A percentile compares a stretch with the other conserved stretches of the same genome.
phyloP scores from a whole-genome alignment of 2,888 invertebrate genomes.

The Polydrusus cervinus region DNA sequence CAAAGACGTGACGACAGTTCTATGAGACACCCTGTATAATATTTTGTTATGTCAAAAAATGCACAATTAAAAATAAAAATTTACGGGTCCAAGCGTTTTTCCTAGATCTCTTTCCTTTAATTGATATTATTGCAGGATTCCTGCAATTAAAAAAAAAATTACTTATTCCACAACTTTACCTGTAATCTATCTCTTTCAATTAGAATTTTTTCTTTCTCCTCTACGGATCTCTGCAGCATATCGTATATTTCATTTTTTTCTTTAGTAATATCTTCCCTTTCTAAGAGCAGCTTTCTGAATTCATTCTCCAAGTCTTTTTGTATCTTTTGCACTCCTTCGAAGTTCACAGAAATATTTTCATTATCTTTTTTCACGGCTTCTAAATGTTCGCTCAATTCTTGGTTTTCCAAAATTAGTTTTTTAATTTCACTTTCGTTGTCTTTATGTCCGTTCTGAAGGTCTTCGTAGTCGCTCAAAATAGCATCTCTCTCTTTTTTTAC shows the following conservation, averaged over 20 bases:
- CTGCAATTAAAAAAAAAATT: no score
- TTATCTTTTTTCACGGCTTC: constrained; percentile 21
- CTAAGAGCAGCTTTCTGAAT: constrained; percentile 28
- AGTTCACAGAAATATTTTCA: constrained; percentile 13
- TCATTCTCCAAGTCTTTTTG: constrained; percentile 35
- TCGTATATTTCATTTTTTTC: constrained; percentile 48
- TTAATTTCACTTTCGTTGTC: constrained; percentile 45
- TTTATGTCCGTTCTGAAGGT: constrained; percentile 34
- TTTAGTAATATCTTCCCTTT: constrained; percentile 29
- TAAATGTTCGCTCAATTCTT: constrained; percentile 33
- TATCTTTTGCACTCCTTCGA: constrained; percentile 26
- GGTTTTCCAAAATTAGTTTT: constrained; percentile 29
- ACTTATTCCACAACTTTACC: background rate
- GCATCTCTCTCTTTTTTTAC: constrained; percentile 29
- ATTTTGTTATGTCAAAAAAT: no score
- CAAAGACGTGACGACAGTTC: no score
- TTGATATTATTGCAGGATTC: no score
- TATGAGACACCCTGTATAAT: no score
- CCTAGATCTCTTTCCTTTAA: no score
- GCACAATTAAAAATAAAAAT: no score
- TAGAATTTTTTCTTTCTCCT: constrained; percentile 40
- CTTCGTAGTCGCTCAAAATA: constrained; percentile 24
- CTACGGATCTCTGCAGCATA: constrained; percentile 35
- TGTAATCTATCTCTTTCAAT: constrained; percentile 29
- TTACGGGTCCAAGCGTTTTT: no score